Evolutionary conservation across 2,797 vertebrate genomes (phyloP).

Genomic region (Gallinago stenura): DNA sequence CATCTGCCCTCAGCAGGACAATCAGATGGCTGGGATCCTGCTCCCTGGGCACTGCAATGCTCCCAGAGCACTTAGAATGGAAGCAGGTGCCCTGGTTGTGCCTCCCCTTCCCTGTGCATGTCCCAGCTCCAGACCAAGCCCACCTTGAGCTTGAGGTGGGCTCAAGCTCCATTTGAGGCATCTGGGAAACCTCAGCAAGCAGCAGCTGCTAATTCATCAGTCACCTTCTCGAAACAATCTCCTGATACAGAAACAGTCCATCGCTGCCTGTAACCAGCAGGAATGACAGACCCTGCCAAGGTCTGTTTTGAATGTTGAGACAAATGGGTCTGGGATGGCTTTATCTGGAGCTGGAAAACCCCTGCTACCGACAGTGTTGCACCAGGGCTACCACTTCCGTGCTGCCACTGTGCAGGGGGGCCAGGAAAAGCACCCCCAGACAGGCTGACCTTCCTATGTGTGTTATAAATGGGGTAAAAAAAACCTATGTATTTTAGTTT

Average conservation of each 20-base stretch:
- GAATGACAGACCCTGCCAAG: neutral
- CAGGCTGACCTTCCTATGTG: neutral
- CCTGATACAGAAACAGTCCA: neutral
- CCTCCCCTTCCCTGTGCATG: neutral
- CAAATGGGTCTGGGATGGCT: neutral
- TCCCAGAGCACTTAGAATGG: neutral
- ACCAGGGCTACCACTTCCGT: neutral
- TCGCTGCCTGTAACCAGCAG: neutral
- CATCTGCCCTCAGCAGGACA: neutral
- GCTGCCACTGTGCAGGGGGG: accelerated
- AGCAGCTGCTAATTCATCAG: neutral
- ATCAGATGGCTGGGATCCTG: neutral
- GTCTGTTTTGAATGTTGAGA: neutral
- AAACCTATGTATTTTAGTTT: neutral
- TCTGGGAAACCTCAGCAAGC: neutral
- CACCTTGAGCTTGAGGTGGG: neutral
- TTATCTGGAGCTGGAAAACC: neutral
- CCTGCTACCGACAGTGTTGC: neutral
- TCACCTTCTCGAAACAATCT: neutral
- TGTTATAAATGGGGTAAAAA: neutral
- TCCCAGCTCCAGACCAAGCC: neutral
- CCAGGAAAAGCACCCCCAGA: neutral
- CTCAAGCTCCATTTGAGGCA: accelerated
- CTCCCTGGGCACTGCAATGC: neutral
- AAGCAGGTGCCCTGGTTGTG: neutral